Evolutionary conservation across 2,888 invertebrate species (phyloP), one percentile per base, ranked within the genome.

Genomic region (Cryptophagus acutangulus): DNA sequence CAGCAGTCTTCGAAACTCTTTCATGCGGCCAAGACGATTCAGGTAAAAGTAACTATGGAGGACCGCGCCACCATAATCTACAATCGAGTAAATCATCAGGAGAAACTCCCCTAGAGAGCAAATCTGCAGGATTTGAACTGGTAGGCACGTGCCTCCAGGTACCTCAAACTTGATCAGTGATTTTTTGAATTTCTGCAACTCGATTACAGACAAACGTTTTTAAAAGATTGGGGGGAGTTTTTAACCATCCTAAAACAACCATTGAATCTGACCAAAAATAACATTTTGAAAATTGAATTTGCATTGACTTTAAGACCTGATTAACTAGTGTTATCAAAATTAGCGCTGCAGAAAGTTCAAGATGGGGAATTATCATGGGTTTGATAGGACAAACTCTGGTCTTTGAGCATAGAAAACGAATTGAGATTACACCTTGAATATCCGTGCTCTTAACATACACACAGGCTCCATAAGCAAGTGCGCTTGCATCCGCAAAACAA

Each of bases 141-240:
- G 36, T 28, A 17, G 20, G 3, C 8, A 39, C 25, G 29, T 39
- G 20, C 3, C 16, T 3, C 35, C 35, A 39, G 4, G 10, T 16
- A 13, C 6, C 9, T n/a, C n/a, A n/a, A n/a, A n/a, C n/a, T 10
- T 9, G 9, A 36, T 24, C 16, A 12, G 36, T 14, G 5, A 28
- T 4, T 3, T 9, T 16, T 36, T 39, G 39, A 5, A 39, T 39
- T 39, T 37, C 13, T 12, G 39, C 9, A 4, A 39, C 39, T 15
- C 36, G 2, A n/a, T 37, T 39, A 5, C 16, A 17, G 3, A 39
- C 34, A 36, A 39, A 39, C 2, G 12, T 18, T 17, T 39, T 9
- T 16, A 39, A 28, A n/a, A 36, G 9, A 14, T 30, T 28, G 5
- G 36, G 29, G 14, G 36, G 8, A 15, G 13, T 12, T 4, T 16